Evolutionary conservation across 1,140 invertebrate species (phyloP), one percentile per base, ranked within the genome.

Genomic region (Solenopsis invicta): DNA sequence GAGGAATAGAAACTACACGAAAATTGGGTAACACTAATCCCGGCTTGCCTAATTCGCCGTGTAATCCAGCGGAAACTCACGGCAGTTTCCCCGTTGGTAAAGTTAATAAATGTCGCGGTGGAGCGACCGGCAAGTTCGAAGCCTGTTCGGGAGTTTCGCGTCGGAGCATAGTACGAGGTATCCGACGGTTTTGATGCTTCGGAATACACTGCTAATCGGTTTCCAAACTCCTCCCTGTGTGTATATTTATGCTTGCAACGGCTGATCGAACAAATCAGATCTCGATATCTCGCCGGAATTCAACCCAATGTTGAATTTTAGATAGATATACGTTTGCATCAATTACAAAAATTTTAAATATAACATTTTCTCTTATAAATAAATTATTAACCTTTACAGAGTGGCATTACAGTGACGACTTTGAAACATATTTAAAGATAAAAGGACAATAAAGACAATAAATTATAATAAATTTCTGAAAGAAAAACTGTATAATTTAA

Each of bases 1-100:
- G 45, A 74, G 37, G 18, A 24, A 24, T 21, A 52, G 16, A 74
- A 82, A 84, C 52, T 84, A 75, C 24, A 54, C n/a, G 80, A 62
- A 67, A 89, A 89, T 82, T 66, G 18, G 41, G 21, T 59, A 80
- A 54, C 48, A 61, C 50, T 90, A 90, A 90, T 85, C 87, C 71
- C 76, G 85, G 93, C 93, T 94, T 93, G 93, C 62, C 89, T 92
- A 94, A 94, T 94, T 94, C 93, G 93, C 91, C 91, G 85, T 89
- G 89, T 94, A 88, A 87, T 89, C 62, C 85, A 45, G 18, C 87
- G n/a, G 85, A 89, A 87, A 81, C 75, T 64, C 69, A 18, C 69
- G 24, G 54, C 54, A 64, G 48, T 74, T 82, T 74, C 74, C 74
- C 18, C 34, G 74, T 87, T 85, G 80, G 74, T 74, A 72, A 76